Evolutionary conservation across 2,113 vertebrate species (phyloP).

Genomic region (Leucosticte australis): DNA sequence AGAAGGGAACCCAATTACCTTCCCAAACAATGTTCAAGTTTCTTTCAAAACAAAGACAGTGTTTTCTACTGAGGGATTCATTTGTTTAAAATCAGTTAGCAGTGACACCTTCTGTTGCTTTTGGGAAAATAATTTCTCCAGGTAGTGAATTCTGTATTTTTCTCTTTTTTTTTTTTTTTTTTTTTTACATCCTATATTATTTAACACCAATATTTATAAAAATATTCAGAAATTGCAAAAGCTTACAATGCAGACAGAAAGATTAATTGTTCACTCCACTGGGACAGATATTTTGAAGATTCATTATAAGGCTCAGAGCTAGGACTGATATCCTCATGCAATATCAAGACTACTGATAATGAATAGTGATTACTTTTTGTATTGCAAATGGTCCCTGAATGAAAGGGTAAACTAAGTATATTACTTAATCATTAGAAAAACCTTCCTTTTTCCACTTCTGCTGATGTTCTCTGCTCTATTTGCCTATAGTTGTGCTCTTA

Average conservation of each 20-base stretch:
- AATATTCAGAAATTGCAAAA: background rate
- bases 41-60: constrained; percentile 29
- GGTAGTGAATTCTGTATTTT: background rate
- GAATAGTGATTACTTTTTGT: background rate
- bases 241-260: background rate
- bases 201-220: background rate
- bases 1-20: background rate
- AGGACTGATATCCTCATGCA: background rate
- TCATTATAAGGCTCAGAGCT: background rate
- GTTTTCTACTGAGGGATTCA: background rate
- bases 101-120: constrained; percentile 69
- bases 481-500: background rate
- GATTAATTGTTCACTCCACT: background rate
- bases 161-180: background rate
- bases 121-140: constrained; percentile 43
- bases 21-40: background rate
- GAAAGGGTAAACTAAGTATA: background rate
- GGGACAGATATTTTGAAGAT: background rate
- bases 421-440: background rate
- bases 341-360: background rate
- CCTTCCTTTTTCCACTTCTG: background rate
- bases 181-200: background rate
- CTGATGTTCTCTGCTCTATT: background rate
- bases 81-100: constrained; percentile 56
- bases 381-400: background rate